Conservation (phyloP, 92 coral and sea anemone genomes). For the Paragorgia papillata region DNA sequence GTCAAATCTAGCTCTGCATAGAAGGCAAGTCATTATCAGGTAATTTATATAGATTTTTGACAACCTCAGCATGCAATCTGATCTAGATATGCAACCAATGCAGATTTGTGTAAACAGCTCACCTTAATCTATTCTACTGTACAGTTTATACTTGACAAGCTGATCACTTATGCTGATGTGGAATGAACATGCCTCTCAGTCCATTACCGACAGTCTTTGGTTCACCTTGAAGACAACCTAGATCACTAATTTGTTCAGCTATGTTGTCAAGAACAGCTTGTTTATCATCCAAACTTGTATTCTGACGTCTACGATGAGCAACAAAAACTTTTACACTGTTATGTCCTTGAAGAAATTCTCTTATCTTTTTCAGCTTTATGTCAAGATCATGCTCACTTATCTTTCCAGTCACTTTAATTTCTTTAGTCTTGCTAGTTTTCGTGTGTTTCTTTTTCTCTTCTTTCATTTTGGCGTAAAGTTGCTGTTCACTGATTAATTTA, state of each 20-base stretch:
- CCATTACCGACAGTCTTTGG: slow-evolving; percentile 40
- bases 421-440: slow-evolving; percentile 33
- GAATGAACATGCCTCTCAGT: slow-evolving; percentile 24
- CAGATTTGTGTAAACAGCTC: no score
- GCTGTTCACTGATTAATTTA: slow-evolving; percentile 25
- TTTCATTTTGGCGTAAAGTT: slow-evolving; percentile 36
- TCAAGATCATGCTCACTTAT: slow-evolving; percentile 37
- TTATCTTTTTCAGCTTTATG: slow-evolving; percentile 32
- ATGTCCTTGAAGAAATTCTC: slow-evolving; percentile 33
- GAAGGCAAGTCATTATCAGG: no score
- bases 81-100: no score
- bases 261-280: slow-evolving; percentile 28
- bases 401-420: slow-evolving; percentile 37
- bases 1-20: no score
- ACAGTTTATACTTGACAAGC: no score
- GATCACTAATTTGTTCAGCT: slow-evolving; percentile 28
- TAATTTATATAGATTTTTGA: no score
- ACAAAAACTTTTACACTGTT: slow-evolving; percentile 42
- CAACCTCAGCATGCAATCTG: no score
- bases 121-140: no score
- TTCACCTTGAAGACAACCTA: slow-evolving; percentile 36
- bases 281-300: slow-evolving; percentile 35
- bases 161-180: slow-evolving; percentile 21
- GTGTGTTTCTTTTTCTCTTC: slow-evolving; percentile 30
- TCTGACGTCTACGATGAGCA: slow-evolving; percentile 36